Base-by-base conservation (phyloP, 2,797 vertebrate genomes). In the Poliocrania exsul region DNA sequence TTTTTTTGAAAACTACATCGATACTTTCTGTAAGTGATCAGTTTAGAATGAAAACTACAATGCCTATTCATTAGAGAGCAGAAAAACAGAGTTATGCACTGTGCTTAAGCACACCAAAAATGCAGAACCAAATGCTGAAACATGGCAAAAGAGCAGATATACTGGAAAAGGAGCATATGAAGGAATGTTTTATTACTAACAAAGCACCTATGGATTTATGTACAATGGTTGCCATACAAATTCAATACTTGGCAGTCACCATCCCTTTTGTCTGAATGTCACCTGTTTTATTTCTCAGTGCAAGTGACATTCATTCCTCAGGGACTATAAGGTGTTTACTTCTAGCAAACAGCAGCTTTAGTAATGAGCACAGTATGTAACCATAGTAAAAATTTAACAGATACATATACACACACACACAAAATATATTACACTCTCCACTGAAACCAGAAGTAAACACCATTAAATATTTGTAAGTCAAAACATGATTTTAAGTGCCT, bases 371-470 rank as follows among this genome's bases (percentile, higher is more conserved):
- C 12, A 4, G 44, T 54, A 81, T 12, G 26, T 66, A 90, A 77
- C 33, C 47, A 46, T 2, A 87, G 65, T 79, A 83, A 85, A 91
- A 85, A 56, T 65, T 85, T 70, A 67, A 57, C 82, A 86, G 33
- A 67, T 61, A 73, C 21, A 25, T 85, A 74, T 54, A 80, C 47
- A 83, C 13, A 83, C 13, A 83, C 50, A 70, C 1, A 47, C 19
- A 29, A 90, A 90, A 51, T 49, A 80, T 81, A 28, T 65, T 88
- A 58, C 37, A n/a, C 73, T 89, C 86, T 78, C 86, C 33, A 95
- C 95, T 92, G 94, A 93, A 91, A 90, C 92, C 93, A 90, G 35
- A 91, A 96, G 91, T 96, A 94, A 97, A 93, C 92, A 96, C 88
- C 56, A 46, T 79, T 67, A 93, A 92, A 57, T 79, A 64, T 67